A percentile compares a stretch with the other conserved stretches of the same genome.
Evolutionary conservation across 2,888 invertebrate genomes (phyloP).

Genomic region (Scaptomyza caliginosa): DNA sequence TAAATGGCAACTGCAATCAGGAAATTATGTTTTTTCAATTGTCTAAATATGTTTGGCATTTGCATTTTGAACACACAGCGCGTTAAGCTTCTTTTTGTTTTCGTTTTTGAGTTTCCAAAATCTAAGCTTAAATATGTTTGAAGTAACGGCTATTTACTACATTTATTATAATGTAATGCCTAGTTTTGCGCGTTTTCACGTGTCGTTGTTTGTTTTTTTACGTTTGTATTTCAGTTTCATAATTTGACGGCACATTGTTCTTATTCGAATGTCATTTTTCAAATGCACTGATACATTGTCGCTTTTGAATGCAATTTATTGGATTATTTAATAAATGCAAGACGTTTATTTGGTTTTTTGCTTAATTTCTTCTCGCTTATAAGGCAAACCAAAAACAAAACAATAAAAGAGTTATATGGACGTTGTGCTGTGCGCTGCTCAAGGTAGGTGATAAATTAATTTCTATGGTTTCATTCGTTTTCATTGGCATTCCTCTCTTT

Average conservation of each 20-base stretch:
- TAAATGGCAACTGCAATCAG: slow-evolving; percentile 71
- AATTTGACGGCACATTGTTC: slow-evolving; percentile 59
- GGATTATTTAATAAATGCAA: slow-evolving; percentile 56
- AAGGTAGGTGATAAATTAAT: slow-evolving; percentile 75
- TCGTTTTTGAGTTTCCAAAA: slow-evolving; percentile 30
- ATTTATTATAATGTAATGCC: slow-evolving; percentile 33
- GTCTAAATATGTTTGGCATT: slow-evolving; percentile 56
- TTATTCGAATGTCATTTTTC: slow-evolving; percentile 46
- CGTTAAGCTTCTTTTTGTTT: slow-evolving; percentile 18
- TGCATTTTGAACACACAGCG: slow-evolving; percentile 71
- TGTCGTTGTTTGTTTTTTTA: slow-evolving; percentile 43
- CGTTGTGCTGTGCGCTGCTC: slow-evolving; percentile 63
- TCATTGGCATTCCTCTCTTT: slow-evolving; percentile 72
- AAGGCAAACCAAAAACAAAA: slow-evolving; percentile 56
- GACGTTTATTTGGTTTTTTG: slow-evolving; percentile 23
- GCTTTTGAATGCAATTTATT: slow-evolving; percentile 37
- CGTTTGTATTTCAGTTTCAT: slow-evolving; percentile 60
- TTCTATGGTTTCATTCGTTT: slow-evolving; percentile 78
- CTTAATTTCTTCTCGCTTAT: slow-evolving; percentile 30
- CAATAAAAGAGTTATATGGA: slow-evolving; percentile 64
- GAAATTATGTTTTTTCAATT: slow-evolving; percentile 69
- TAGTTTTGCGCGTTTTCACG: slow-evolving; percentile 54
- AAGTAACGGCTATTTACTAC: slow-evolving; percentile 32
- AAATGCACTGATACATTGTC: slow-evolving; percentile 37
- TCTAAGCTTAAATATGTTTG: not conserved